Percentiles rank a stretch among this genome's conserved stretches.
Conservation (phyloP, 2,113 vertebrate genomes). For the Nannobrachium achirus region DNA sequence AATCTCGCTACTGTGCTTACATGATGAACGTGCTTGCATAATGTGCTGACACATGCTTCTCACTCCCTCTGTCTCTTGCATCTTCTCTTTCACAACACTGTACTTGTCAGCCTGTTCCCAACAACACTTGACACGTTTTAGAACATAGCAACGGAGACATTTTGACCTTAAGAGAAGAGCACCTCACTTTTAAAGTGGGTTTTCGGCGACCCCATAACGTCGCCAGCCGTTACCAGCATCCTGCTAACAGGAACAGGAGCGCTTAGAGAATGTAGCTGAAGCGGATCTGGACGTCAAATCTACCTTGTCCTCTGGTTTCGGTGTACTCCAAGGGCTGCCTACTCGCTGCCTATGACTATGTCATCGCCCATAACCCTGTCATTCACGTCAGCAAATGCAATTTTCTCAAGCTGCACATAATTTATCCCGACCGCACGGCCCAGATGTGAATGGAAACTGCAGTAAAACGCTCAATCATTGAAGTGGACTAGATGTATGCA, state of each 20-base stretch:
- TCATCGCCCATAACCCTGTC: slow-evolving; percentile 67
- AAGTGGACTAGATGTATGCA: slow-evolving; percentile 65
- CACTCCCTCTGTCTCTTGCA: too few species aligned
- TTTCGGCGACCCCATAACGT: too few species aligned
- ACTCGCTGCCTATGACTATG: slow-evolving; percentile 52
- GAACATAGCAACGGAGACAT: neutral
- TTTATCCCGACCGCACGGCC: slow-evolving; percentile 72
- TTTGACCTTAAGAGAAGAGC: too few species aligned
- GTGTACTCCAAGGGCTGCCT: slow-evolving; percentile 44
- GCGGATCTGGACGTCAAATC: neutral
- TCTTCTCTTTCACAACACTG: too few species aligned
- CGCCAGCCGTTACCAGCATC: too few species aligned
- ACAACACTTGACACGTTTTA: too few species aligned
- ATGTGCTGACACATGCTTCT: too few species aligned
- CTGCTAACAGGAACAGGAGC: too few species aligned
- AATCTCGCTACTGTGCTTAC: too few species aligned
- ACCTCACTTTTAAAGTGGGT: too few species aligned
- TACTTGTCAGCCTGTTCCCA: too few species aligned
- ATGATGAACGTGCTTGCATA: too few species aligned
- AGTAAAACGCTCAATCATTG: slow-evolving; percentile 65
- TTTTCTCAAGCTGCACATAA: slow-evolving; percentile 77
- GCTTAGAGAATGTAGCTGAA: neutral
- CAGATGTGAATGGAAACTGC: slow-evolving; percentile 80
- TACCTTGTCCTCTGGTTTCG: neutral
- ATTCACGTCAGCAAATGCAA: slow-evolving; percentile 68